A percentile compares a stretch with the other conserved stretches of the same genome.
These are phyloP conservation scores for Apamea epomidion DNA, from an alignment of 2,888 invertebrate species.

Conservation along the genomic window DNA sequence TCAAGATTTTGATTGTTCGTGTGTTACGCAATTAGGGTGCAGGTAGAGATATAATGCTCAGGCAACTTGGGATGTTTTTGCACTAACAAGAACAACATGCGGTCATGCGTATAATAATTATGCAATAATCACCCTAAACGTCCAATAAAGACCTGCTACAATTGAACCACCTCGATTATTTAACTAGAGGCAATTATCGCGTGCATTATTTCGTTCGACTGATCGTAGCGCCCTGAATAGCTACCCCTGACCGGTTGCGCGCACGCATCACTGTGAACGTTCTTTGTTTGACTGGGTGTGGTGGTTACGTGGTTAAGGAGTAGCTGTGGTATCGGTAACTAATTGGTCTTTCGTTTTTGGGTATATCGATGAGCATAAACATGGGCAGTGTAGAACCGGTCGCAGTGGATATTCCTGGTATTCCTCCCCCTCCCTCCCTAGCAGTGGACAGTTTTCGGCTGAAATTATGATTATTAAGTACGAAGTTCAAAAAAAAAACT, in stretches of 20 bases:
- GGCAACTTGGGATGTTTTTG: not conserved
- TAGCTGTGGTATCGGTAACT: not conserved
- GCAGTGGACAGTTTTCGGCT: too few relatives aligned
- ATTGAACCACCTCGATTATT: constrained; percentile 42
- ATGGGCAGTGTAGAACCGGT: too few relatives aligned
- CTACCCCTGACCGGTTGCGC: constrained; percentile 67
- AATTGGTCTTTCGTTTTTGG: constrained; percentile 9
- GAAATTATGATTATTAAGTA: too few relatives aligned
- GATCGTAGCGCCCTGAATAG: constrained; percentile 62
- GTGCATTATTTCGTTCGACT: constrained; percentile 53
- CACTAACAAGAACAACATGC: not conserved
- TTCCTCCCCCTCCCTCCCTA: too few relatives aligned
- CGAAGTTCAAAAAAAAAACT: too few relatives aligned
- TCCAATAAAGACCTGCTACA: constrained; percentile 9
- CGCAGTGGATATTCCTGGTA: too few relatives aligned
- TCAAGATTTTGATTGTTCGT: not conserved
- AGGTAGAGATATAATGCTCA: not conserved
- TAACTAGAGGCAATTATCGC: constrained; percentile 45
- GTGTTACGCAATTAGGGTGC: not conserved
- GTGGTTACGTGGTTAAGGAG: constrained; percentile 37
- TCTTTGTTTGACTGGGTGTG: constrained; percentile 51
- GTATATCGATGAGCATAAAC: not conserved
- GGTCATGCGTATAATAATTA: not conserved
- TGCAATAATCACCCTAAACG: constrained; percentile 6
- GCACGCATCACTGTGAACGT: constrained; percentile 51